phyloP scores from a whole-genome alignment of 2,888 invertebrate species.

The Drosophila setosimentum region DNA sequence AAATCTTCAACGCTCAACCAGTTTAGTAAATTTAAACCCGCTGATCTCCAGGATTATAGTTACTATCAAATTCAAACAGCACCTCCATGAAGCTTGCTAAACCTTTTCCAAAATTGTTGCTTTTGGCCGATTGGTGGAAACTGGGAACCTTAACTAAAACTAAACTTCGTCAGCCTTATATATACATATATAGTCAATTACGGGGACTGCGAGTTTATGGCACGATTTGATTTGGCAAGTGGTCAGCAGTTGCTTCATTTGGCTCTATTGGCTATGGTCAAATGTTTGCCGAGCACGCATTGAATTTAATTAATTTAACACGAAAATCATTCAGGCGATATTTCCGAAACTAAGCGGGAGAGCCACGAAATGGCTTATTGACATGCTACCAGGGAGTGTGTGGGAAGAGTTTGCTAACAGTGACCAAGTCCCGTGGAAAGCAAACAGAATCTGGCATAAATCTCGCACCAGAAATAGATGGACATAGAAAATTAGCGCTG shows the following conservation, averaged over 20 bases:
- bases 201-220: constrained; percentile 62
- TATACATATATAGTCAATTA: constrained; percentile 45
- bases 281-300: constrained; percentile 72
- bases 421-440: constrained; percentile 5
- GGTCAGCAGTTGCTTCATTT: constrained; percentile 40
- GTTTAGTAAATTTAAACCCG: not conserved
- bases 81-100: not conserved
- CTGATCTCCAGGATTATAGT: not conserved
- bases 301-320: constrained; percentile 79
- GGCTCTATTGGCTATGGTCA: constrained; percentile 57
- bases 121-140: not conserved
- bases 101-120: constrained; percentile 6
- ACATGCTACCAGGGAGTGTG: constrained; percentile 58
- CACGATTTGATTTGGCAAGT: constrained; percentile 63
- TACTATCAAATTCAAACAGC: not conserved
- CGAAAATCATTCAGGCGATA: constrained; percentile 75
- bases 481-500: constrained; percentile 37
- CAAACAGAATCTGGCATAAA: constrained; percentile 40
- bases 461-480: constrained; percentile 28
- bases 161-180: constrained; percentile 24
- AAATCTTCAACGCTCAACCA: not conserved
- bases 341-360: constrained; percentile 68
- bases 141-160: constrained; percentile 10
- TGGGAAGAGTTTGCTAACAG: constrained; percentile 1
- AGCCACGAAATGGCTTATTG: constrained; percentile 68